These are phyloP conservation scores for Petrocephalus microphthalmus DNA, from an alignment of 2,113 vertebrate genomes.

Conservation along the genomic window DNA sequence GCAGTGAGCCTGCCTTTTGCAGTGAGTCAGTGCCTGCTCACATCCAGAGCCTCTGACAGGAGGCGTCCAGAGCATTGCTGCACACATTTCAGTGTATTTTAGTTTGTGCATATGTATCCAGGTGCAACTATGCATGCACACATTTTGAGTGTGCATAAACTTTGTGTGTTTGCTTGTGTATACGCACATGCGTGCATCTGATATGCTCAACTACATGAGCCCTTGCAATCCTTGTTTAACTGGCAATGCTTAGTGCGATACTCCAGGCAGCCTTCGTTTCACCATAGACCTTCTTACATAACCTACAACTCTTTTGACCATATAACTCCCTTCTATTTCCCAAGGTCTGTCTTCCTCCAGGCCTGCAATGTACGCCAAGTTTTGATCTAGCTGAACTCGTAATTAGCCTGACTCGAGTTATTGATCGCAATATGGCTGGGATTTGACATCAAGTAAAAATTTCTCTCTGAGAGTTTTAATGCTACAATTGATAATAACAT, in stretches of 20 bases:
- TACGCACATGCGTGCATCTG: background rate
- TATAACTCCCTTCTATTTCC: background rate
- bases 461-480: background rate
- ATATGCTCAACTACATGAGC: background rate
- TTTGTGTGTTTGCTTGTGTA: background rate
- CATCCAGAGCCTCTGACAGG: background rate
- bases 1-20: background rate
- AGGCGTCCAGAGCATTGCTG: background rate
- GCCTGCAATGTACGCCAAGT: background rate
- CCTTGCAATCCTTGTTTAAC: background rate
- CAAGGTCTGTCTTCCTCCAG: background rate
- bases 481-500: background rate
- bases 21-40: background rate
- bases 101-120: background rate
- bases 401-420: background rate
- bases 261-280: background rate
- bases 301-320: background rate
- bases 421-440: background rate
- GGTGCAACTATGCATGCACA: background rate
- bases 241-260: background rate
- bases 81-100: background rate
- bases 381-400: slow-evolving; percentile 17
- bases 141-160: background rate
- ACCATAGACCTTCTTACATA: background rate
- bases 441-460: background rate